These are phyloP conservation scores for Eupristina koningsbergeri DNA, from an alignment of 1,140 invertebrate genomes.

Conservation along the genomic window DNA sequence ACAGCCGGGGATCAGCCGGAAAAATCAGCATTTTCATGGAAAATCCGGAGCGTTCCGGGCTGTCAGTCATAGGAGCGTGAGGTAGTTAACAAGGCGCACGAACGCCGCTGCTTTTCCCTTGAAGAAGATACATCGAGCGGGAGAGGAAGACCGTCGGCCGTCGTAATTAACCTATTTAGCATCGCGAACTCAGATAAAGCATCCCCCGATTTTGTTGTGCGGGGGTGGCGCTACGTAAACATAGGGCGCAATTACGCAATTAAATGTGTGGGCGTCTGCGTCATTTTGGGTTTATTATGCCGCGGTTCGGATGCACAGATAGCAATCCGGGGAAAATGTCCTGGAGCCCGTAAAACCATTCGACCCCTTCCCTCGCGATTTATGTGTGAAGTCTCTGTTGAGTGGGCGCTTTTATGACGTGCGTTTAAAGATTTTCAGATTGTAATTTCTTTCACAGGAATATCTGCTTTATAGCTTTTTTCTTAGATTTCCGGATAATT, in stretches of 20 bases:
- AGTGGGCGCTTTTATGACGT: too few species aligned
- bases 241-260: neutral
- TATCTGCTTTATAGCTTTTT: too few species aligned
- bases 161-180: slow-evolving; percentile 45
- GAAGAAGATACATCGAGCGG: slow-evolving; percentile 41
- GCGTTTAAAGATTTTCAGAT: too few species aligned
- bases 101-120: slow-evolving; percentile 25
- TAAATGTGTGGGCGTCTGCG: neutral
- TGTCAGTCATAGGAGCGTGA: neutral
- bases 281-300: slow-evolving; percentile 21
- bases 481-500: too few species aligned
- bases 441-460: too few species aligned
- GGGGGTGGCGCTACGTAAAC: neutral
- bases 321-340: neutral
- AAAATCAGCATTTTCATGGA: slow-evolving; percentile 13
- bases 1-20: neutral
- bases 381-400: too few species aligned
- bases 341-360: slow-evolving; percentile 5
- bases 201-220: neutral
- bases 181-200: slow-evolving; percentile 14
- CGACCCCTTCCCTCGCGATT: too few species aligned
- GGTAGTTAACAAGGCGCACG: slow-evolving; percentile 2
- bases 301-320: neutral
- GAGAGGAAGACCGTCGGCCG: slow-evolving; percentile 8
- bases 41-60: neutral